phyloP scores from a whole-genome alignment of 2,888 invertebrate species.

The Vesta saturnalis region DNA sequence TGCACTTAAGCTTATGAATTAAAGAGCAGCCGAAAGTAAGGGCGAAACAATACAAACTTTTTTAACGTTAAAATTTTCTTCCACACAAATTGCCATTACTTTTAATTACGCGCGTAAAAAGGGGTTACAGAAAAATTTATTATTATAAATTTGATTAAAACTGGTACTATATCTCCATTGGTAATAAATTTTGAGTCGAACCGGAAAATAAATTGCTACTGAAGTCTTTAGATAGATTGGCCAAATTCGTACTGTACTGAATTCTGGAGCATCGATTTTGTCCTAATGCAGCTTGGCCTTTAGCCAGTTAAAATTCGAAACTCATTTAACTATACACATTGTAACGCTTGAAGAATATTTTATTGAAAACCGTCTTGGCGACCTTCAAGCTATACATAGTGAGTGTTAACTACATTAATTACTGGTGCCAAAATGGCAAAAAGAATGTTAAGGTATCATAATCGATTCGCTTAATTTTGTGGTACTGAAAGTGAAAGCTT shows the following conservation, averaged over 20 bases:
- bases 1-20: background rate
- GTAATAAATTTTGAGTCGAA: conserved; percentile 11
- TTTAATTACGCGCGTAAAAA: background rate
- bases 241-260: conserved; percentile 35
- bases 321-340: conserved; percentile 50
- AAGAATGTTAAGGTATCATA: too few species aligned
- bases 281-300: conserved; percentile 49
- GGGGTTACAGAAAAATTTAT: conserved; percentile 4
- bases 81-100: background rate
- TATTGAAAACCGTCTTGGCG: conserved; percentile 17
- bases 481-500: too few species aligned
- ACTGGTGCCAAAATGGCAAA: too few species aligned
- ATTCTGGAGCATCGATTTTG: conserved; percentile 49
- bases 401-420: too few species aligned
- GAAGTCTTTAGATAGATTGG: conserved; percentile 23
- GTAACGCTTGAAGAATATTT: conserved; percentile 42
- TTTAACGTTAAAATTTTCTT: background rate
- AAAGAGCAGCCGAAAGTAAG: background rate
- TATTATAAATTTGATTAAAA: conserved; percentile 9
- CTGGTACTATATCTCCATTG: background rate
- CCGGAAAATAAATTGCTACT: conserved; percentile 26
- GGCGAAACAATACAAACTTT: background rate
- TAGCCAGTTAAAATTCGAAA: conserved; percentile 52
- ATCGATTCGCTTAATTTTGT: too few species aligned
- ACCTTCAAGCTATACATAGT: too few species aligned